Evolutionary conservation across 2,113 vertebrate species (phyloP).

Genomic region (Hucho hucho): DNA sequence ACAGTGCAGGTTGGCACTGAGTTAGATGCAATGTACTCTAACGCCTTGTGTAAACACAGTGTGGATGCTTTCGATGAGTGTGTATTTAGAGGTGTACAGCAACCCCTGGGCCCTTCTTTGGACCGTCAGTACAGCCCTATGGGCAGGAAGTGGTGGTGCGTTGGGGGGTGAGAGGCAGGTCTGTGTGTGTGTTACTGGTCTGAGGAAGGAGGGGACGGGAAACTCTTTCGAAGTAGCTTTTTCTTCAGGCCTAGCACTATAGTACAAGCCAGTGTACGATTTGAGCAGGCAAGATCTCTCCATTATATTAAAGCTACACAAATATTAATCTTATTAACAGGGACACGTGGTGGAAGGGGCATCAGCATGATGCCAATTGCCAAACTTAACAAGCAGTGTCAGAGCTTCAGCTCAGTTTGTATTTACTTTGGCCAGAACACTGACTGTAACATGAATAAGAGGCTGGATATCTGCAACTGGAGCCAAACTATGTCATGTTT

Average conservation of each 20-base stretch:
- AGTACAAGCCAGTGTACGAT: background rate
- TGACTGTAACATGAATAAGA: constrained; percentile 12
- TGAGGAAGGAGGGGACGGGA: background rate
- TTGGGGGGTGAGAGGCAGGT: background rate
- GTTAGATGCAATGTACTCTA: constrained; percentile 42
- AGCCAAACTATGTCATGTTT: constrained; percentile 1
- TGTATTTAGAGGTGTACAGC: constrained; percentile 22
- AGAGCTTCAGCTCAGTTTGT: constrained; percentile 8
- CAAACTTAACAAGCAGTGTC: constrained; percentile 10
- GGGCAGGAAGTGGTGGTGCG: background rate
- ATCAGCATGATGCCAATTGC: constrained; percentile 9
- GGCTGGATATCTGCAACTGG: background rate
- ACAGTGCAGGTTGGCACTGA: constrained; percentile 52
- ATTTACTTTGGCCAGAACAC: constrained; percentile 23
- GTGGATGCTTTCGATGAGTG: constrained; percentile 41
- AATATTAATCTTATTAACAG: background rate
- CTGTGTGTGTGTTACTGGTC: constrained; percentile 3
- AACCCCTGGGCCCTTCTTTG: background rate
- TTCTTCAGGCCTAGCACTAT: background rate
- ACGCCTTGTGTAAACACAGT: constrained; percentile 66
- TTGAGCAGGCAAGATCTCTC: background rate
- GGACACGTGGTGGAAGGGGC: no score
- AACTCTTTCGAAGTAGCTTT: no score
- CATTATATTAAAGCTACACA: background rate
- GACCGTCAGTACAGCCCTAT: background rate